Base-by-base conservation (phyloP, 2,888 invertebrate genomes). In the Eupelmus urozonus region DNA sequence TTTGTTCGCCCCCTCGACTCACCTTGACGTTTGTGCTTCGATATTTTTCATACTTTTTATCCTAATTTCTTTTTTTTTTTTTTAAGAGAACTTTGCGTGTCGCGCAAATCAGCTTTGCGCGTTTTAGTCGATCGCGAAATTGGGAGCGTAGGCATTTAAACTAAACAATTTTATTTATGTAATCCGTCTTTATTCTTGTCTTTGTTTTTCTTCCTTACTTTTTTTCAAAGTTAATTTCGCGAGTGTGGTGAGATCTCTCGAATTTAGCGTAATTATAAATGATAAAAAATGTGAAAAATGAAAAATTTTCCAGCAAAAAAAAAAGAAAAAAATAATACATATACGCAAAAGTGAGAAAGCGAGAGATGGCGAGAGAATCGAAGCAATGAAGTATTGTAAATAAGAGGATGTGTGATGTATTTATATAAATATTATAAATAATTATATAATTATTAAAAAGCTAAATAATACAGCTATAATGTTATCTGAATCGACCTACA, bases 361-460 rank as follows among this genome's bases (percentile, higher is more conserved):
- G 45, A 78, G 57, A 45, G 55, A 55, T 23, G 23, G 29, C 4
- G 63, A 76, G 23, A 65, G 27, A 66, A 55, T 63, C 29, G 27
- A 55, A 45, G 60, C 40, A 42, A 53, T n/a, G 55, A 29, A 75
- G 66, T 70, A 73, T 81, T 83, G 83, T 83, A 83, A 80, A 82
- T 83, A 83, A 72, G 70, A 80, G 81, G 72, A 66, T 83, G 82
- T 63, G 65, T 82, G 82, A 81, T 82, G 79, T 83, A 83, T 83
- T 83, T 82, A 82, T 83, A 70, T 62, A 76, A 75, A 80, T 79
- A 79, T 81, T 78, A 80, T 76, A 66, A 78, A 82, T 80, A 80
- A 79, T 81, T 67, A 76, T 74, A 76, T 67, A 74, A 80, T 63
- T 74, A 80, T 70, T 66, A 70, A 18, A 59, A 71, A 71, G 65